A percentile compares a stretch with the other conserved stretches of the same genome.
Conservation (phyloP, 1,140 invertebrate genomes). For the Hycleus cichorii region DNA sequence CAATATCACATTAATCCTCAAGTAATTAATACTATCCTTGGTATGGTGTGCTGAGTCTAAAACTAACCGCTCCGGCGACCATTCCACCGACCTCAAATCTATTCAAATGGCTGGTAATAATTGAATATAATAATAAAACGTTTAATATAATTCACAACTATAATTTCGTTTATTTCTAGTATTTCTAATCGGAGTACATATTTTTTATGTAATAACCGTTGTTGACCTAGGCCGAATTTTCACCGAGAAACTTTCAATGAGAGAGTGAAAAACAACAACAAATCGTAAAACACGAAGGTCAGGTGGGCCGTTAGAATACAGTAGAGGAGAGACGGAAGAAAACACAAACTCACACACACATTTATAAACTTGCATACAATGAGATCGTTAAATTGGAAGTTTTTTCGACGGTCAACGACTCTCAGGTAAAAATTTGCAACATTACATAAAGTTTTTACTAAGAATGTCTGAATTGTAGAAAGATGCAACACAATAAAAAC, state of each 20-base stretch:
- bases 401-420: constrained; percentile 7
- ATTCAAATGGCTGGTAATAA: constrained; percentile 10
- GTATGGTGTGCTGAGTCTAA: constrained; percentile 17
- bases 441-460: no score
- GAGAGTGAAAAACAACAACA: constrained; percentile 8
- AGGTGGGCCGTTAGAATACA: constrained; percentile 10
- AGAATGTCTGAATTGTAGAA: no score
- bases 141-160: background rate
- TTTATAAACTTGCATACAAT: constrained; percentile 8
- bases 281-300: constrained; percentile 23
- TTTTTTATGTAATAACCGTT: background rate
- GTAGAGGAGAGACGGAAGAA: background rate
- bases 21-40: constrained; percentile 33
- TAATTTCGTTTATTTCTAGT: no score
- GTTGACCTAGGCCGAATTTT: constrained; percentile 15
- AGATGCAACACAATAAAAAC: no score
- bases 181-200: background rate
- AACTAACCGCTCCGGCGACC: constrained; percentile 23
- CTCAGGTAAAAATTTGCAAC: background rate
- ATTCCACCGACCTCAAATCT: constrained; percentile 15
- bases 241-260: constrained; percentile 16
- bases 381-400: constrained; percentile 7
- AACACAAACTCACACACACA: no score
- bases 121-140: constrained; percentile 14
- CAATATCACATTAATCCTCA: constrained; percentile 29